Evolutionary conservation across 1,140 invertebrate species (phyloP), one percentile per base, ranked within the genome.

Genomic region (Battus philenor): DNA sequence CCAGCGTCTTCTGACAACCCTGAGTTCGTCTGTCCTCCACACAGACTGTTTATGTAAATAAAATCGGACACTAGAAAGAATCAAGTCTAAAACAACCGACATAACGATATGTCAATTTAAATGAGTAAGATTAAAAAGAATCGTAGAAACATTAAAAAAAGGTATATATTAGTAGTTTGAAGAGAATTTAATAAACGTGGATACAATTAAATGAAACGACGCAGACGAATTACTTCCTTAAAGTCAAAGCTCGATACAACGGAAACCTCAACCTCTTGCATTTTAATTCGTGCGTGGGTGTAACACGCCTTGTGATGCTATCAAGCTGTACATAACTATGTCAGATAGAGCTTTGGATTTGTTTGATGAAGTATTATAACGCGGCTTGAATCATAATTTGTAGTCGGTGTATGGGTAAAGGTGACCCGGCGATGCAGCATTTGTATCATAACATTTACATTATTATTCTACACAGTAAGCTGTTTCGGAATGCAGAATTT

Each of bases 151-250:
- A 24, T 24, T n/a, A n/a, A n/a, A n/a, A n/a, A n/a, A n/a, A n/a
- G n/a, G n/a, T n/a, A n/a, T n/a, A n/a, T n/a, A n/a, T n/a, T n/a
- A n/a, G n/a, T n/a, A n/a, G n/a, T n/a, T n/a, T n/a, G n/a, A n/a
- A n/a, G n/a, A n/a, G n/a, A n/a, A n/a, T n/a, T n/a, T n/a, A n/a
- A n/a, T n/a, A n/a, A n/a, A n/a, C n/a, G 20, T 8, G 34, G 13
- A 10, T 7, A 41, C 24, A 41, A 41, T 39, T 13, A 39, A 39
- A 39, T 2, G 11, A 26, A 65, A 73, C 78, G 78, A 82, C 74
- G 77, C 71, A 75, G 76, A 80, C 54, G 68, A 64, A 79, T 75
- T 69, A 64, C 72, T 73, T 68, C 61, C 68, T 70, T 50, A 50
- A 68, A 65, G 51, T 62, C 51, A 36, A 44, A 48, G 41, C 32